Evolutionary conservation across 2,888 invertebrate genomes (phyloP).

Genomic region (Caprella mutica): DNA sequence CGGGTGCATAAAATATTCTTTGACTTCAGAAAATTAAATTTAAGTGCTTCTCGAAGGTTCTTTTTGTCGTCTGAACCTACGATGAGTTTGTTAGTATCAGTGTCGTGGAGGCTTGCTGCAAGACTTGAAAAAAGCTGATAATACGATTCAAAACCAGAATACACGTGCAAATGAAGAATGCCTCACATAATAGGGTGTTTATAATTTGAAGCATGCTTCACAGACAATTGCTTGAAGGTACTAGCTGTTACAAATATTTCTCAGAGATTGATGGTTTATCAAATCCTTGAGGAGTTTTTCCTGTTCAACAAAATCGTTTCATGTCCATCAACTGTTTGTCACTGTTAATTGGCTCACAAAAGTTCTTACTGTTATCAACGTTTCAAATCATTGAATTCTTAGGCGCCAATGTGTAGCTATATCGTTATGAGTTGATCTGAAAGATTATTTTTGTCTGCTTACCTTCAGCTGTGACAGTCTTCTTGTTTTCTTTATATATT

Average conservation of each 20-base stretch:
- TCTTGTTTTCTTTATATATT: neutral
- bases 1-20: too few relatives aligned
- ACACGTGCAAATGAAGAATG: neutral
- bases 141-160: neutral
- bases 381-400: neutral
- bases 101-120: too few relatives aligned
- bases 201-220: neutral
- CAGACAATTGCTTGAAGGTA: neutral
- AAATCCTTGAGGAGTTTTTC: neutral
- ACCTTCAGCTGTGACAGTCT: neutral
- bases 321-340: neutral
- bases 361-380: neutral
- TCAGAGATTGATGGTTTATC: neutral
- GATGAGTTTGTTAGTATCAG: too few relatives aligned
- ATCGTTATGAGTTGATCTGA: neutral
- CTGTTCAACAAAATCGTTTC: neutral
- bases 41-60: too few relatives aligned
- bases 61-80: too few relatives aligned
- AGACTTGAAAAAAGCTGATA: neutral
- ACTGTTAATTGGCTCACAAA: neutral
- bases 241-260: neutral
- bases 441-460: too few relatives aligned
- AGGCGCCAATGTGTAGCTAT: neutral
- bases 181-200: neutral
- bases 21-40: too few relatives aligned